Base-by-base conservation (phyloP, 1,140 invertebrate genomes). In the Acromyrmex echinatior region DNA sequence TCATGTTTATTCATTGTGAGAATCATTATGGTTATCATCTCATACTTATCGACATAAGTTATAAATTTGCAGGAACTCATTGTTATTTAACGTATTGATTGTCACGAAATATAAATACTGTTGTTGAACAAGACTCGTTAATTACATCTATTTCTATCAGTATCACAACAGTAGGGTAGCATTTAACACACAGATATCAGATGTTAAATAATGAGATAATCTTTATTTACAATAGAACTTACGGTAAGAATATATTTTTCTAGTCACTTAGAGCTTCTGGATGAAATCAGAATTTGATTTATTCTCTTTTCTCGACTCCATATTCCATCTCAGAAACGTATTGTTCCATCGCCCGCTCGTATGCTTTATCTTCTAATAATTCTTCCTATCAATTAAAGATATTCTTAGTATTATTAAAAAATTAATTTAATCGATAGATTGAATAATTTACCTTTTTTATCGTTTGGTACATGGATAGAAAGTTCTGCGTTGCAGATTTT, bases 401-500 rank as follows among this genome's bases (percentile, higher is more conserved):
- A 63, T 28, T 73, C 35, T 73, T 21, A 45, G 14, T 63, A 70
- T 21, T 80, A n/a, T 51, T 71, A 14, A 14, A 66, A 25, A 70
- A 49, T 49, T 39, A 21, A 81, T 53, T 25, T 28, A 10, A 66
- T 63, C 53, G 31, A 25, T 56, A 28, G 56, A 73, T 74, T 10
- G 14, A 65, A 12, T 62, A 21, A 62, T 31, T 31, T 87, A 93
- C 93, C 89, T 92, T 80, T 91, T 96, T 94, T 18, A 97, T 90
- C 78, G 96, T 94, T 12, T 96, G 93, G 90, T 97, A 97, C 51
- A 96, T 96, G 56, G 96, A 92, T 5, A 97, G 91, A 90, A 97
- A 96, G 79, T 94, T 95, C 93, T 97, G 96, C 5, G 96, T 96
- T 86, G 96, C 94, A 0, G 96, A 96, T 88, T 94, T 93, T 18